Evolutionary conservation across 2,797 vertebrate species (phyloP).

Genomic region (Falco peregrinus): DNA sequence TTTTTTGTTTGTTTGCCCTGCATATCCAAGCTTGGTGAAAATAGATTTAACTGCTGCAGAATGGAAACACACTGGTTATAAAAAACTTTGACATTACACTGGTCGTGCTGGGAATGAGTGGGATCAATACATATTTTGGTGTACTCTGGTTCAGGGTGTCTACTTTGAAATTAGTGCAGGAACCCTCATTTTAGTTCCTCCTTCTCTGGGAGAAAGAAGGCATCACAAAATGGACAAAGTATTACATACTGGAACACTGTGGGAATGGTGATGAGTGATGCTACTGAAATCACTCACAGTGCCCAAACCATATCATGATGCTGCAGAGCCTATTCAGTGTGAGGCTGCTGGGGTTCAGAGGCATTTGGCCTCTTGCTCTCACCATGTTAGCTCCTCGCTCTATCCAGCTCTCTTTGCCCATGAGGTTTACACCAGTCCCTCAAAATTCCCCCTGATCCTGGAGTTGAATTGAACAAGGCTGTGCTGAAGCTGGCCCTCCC

Average conservation of each 20-base stretch:
- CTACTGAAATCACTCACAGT: not conserved
- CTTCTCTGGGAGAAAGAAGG: not conserved
- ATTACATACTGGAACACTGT: rapidly evolving
- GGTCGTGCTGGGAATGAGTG: not conserved
- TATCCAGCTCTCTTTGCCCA: not conserved
- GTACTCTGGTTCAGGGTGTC: not conserved
- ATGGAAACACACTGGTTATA: not conserved
- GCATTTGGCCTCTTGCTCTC: not conserved
- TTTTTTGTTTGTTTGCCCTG: not conserved
- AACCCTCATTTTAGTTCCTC: not conserved
- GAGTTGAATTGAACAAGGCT: not conserved
- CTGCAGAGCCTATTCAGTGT: not conserved
- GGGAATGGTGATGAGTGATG: not conserved
- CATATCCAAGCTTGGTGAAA: not conserved
- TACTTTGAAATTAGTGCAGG: not conserved
- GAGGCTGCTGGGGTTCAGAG: not conserved
- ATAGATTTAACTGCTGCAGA: not conserved
- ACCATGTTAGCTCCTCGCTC: not conserved
- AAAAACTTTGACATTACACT: not conserved
- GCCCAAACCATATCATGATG: not conserved
- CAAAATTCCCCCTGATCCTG: not conserved
- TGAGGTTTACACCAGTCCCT: not conserved
- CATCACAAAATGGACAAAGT: not conserved
- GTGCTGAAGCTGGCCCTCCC: not conserved
- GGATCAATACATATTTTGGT: not conserved